These are phyloP conservation scores for Hippocampus kuda DNA, from an alignment of 2,797 vertebrate genomes.

Conservation along the genomic window DNA sequence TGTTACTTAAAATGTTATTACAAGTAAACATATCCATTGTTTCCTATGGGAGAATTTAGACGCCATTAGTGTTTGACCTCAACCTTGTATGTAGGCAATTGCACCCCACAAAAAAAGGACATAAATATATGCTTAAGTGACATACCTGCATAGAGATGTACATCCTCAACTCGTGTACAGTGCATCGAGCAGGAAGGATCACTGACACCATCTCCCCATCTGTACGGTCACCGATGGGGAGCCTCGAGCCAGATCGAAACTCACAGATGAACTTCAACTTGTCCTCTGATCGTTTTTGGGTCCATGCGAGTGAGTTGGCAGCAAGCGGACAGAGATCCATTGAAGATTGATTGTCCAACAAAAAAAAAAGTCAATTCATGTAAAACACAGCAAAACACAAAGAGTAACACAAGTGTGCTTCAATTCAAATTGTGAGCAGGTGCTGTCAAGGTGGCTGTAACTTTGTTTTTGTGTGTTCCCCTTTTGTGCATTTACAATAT, in stretches of 20 bases:
- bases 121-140: neutral
- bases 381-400: neutral
- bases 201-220: conserved; percentile 37
- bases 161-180: conserved; percentile 63
- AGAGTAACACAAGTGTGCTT: neutral
- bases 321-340: neutral
- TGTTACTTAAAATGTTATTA: no score
- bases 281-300: conserved; percentile 38
- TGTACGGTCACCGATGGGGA: conserved; percentile 10
- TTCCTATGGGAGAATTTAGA: no score
- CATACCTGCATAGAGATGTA: conserved; percentile 57
- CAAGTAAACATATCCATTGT: no score
- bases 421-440: neutral
- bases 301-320: neutral
- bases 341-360: neutral
- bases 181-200: conserved; percentile 62
- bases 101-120: neutral
- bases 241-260: conserved; percentile 28
- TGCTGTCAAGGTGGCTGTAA: neutral
- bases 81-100: no score
- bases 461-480: neutral
- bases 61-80: no score
- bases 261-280: conserved; percentile 59
- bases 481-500: neutral
- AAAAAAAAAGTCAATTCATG: neutral